Base-by-base conservation (phyloP, 1,140 invertebrate species). In the Harpegnathos saltator region DNA sequence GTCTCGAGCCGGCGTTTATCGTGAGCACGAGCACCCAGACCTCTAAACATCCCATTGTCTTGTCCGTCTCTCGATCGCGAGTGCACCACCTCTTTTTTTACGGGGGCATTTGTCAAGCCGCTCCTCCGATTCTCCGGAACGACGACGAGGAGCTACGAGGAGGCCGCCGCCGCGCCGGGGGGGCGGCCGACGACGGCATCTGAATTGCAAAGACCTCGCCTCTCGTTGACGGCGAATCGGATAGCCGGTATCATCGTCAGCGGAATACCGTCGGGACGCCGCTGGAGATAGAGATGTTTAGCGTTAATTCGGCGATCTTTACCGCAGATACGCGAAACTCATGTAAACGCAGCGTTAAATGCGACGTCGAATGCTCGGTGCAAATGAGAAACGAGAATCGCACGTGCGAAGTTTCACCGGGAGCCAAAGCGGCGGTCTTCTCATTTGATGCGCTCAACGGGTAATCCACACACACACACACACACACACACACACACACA, bases 41-140 rank as follows among this genome's bases (percentile, higher is more conserved):
- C 88, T 82, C 77, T 90, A 90, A 90, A 90, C 89, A 90, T 90
- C 89, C 89, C 89, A 90, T 90, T 90, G 89, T 90, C 89, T 90
- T 90, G 89, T 90, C 89, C 85, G 86, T 90, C 89, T 90, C 80
- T 75, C 77, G 82, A 59, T 77, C 78, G 81, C 59, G 68, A 59
- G 56, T 77, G 61, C 58, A 38, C 56, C 63, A 61, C 22, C 59
- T 78, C 82, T 89, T 44, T 89, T 90, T 85, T 75, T 65, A 38
- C 73, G 52, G 17, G 65, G 82, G 84, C 86, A 90, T 90, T 90
- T 90, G 89, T 90, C 89, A 90, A 90, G 84, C 69, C 84, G 62
- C 74, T 90, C 62, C 72, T 59, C 50, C 71, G 84, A 33, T 78
- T 78, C 63, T 22, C 33, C 26, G 17, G 19, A 33, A 24, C 29